Conservation (phyloP, 1,140 invertebrate species). For the Camponotus pennsylvanicus region DNA sequence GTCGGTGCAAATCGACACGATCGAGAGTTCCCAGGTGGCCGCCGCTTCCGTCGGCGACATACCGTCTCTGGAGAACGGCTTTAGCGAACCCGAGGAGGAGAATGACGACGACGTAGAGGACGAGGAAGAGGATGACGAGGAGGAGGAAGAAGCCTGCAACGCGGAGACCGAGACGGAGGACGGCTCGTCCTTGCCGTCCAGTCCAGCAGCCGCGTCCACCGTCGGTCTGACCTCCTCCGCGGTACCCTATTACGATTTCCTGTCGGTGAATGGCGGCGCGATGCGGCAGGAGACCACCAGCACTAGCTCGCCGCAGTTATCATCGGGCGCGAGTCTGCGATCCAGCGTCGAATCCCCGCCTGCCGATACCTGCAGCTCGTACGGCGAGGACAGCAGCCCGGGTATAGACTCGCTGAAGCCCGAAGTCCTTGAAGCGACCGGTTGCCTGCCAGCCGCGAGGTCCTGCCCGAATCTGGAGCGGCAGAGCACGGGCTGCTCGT, state of each 20-base stretch:
- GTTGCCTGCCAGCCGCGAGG: constrained; percentile 86
- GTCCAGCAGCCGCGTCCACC: constrained; percentile 79
- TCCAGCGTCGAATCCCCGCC: constrained; percentile 80
- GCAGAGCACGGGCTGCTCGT: constrained; percentile 80
- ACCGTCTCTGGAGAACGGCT: constrained; percentile 78
- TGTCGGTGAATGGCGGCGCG: constrained; percentile 81
- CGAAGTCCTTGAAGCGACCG: constrained; percentile 81
- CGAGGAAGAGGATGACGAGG: constrained; percentile 60
- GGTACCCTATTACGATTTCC: constrained; percentile 81
- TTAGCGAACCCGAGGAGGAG: constrained; percentile 78
- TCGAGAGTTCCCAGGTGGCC: background rate
- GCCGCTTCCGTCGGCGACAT: constrained; percentile 57
- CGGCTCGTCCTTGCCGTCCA: constrained; percentile 81
- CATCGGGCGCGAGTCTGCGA: constrained; percentile 72
- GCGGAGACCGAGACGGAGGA: constrained; percentile 82
- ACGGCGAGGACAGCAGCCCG: constrained; percentile 77
- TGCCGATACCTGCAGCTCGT: constrained; percentile 84
- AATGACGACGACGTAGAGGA: constrained; percentile 66
- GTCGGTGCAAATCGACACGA: constrained; percentile 63
- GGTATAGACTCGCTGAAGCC: constrained; percentile 83
- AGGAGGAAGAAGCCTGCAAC: constrained; percentile 69
- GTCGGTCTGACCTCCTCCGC: constrained; percentile 64
- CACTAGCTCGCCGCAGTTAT: constrained; percentile 83
- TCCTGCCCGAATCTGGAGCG: constrained; percentile 84
- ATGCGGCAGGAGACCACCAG: constrained; percentile 84